phyloP scores from a whole-genome alignment of 1,140 invertebrate species.

The Drosophila sturtevanti region DNA sequence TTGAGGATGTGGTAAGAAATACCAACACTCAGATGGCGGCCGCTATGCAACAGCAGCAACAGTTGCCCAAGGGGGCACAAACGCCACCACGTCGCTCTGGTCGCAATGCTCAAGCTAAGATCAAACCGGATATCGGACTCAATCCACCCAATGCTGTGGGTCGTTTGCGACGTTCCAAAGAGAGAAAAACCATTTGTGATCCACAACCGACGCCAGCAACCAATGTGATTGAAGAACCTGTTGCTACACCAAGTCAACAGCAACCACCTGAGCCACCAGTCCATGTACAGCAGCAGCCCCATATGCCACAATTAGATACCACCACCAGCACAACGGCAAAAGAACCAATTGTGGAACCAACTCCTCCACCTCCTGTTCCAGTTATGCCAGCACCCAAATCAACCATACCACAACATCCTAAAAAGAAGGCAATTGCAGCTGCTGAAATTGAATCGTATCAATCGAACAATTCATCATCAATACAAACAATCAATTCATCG shows the following conservation, averaged over 20 bases:
- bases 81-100: conserved; percentile 71
- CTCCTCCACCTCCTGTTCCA: background rate
- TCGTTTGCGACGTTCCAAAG: conserved; percentile 84
- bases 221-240: background rate
- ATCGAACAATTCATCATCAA: conserved; percentile 58
- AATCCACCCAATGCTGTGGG: conserved; percentile 85
- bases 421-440: conserved; percentile 78
- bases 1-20: conserved; percentile 92
- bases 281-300: conserved; percentile 11
- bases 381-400: conserved; percentile 35
- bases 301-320: conserved; percentile 42
- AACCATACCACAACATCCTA: conserved; percentile 73
- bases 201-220: conserved; percentile 60
- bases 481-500: conserved; percentile 60
- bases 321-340: conserved; percentile 1
- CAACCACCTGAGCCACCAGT: background rate
- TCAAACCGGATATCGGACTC: conserved; percentile 34
- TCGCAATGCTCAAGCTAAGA: conserved; percentile 62
- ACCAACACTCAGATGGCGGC: conserved; percentile 83
- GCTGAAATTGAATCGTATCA: conserved; percentile 77
- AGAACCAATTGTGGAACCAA: conserved; percentile 13
- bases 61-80: conserved; percentile 74
- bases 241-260: background rate
- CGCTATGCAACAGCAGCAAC: conserved; percentile 40
- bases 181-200: conserved; percentile 86